Percentiles rank a stretch among this genome's conserved stretches.
Conservation (phyloP, 2,113 vertebrate genomes). For the Callospermophilus lateralis region DNA sequence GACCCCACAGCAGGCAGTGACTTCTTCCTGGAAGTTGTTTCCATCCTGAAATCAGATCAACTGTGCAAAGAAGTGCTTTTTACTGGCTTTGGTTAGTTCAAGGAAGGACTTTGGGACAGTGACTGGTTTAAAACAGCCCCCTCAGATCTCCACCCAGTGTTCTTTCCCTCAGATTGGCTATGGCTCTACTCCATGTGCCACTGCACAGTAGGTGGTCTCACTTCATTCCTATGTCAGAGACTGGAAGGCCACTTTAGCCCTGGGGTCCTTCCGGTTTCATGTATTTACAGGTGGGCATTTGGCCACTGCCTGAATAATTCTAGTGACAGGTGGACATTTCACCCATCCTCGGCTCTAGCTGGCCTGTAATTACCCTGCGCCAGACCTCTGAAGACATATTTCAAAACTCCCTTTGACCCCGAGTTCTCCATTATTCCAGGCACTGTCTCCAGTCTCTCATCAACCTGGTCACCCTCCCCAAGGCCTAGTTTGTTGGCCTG, state of each 20-base stretch:
- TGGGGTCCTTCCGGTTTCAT: neutral
- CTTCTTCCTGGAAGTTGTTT: neutral
- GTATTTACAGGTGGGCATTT: neutral
- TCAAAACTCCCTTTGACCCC: neutral
- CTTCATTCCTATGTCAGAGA: neutral
- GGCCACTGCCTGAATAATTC: neutral
- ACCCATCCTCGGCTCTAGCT: no score
- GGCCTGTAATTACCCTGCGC: no score
- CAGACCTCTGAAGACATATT: neutral
- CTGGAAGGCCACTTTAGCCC: neutral
- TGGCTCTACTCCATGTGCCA: rapidly evolving
- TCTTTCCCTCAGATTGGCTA: neutral
- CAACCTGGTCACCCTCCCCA: neutral
- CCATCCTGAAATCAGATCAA: neutral
- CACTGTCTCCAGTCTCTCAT: neutral
- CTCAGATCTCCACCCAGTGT: no score
- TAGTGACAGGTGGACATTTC: neutral
- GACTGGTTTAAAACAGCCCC: neutral
- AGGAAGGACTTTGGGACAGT: neutral
- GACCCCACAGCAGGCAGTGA: neutral
- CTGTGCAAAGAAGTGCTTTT: neutral
- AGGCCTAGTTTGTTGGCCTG: rapidly evolving
- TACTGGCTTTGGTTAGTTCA: neutral
- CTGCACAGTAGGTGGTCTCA: no score
- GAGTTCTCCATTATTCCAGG: neutral